Base-by-base conservation (phyloP, 2,113 vertebrate species). In the Siniperca chuatsi region DNA sequence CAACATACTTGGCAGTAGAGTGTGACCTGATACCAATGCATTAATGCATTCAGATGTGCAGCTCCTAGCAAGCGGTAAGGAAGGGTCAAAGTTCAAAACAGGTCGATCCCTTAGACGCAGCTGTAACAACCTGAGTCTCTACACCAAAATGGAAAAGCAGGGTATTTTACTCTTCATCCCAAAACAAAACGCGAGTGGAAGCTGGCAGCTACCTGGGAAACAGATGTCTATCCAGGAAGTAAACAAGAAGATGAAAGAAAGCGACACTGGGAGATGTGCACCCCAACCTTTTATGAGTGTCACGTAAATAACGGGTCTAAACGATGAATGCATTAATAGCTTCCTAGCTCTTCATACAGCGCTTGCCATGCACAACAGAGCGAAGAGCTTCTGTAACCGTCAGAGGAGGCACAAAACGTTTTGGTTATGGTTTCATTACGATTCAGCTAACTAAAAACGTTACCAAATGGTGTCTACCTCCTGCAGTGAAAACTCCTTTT, bases 201-300 rank as follows among this genome's bases (percentile, higher is more conserved):
- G 44, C 68, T 64, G 78, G 73, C 55, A 21, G n/a, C 62, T 20
- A 73, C 64, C 54, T 58, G 60, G 52, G 50, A 25, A 83, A 77
- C 82, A 78, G 78, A 55, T 70, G 57, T 74, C 57, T 40, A 54
- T 48, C n/a, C 78, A 75, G 70, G 77, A 79, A 66, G 48, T 54
- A 66, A 85, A 42, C 42, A 42, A 42, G 42, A 42, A 42, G 42
- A 8, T 42, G 42, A 42, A 42, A 42, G 42, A 42, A 7, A 42
- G 7, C 1, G 8, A 42, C 8, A 42, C 42, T 42, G 18, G 20
- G 65, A 44, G 42, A 57, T 40, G 11, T 48, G 67, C 58, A 48
- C n/a, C 18, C 23, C 1, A 23, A 76, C 42, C 15, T 15, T 62
- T 13, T 37, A 9, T 4, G 23, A 21, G 54, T 37, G 54, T 21